Base-by-base conservation (phyloP, 2,888 invertebrate species). In the Clostera curtula region DNA sequence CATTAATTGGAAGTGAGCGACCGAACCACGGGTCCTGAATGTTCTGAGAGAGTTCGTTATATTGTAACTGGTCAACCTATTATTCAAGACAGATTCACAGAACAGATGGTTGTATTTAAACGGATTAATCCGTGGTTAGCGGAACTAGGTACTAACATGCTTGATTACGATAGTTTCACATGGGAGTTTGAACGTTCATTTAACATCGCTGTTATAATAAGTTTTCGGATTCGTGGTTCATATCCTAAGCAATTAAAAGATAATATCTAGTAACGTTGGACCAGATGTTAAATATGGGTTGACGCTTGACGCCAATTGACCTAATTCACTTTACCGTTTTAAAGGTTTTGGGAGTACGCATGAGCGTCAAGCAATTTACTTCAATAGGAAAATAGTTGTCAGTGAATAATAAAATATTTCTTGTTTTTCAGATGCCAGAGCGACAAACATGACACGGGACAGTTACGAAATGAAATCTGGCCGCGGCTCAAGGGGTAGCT, bases 341-440 rank as follows among this genome's bases (percentile, higher is more conserved):
- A 54, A 57, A 22, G 39, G 43, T 56, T 49, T 55, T 45, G 45
- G 55, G 56, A 65, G 62, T 56, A 59, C 45, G 40, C 27, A 40
- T 21, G 43, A 30, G 34, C 53, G 49, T 45, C 40, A 51, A 50
- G 56, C 62, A 57, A 63, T 67, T 67, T 49, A 47, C 41, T 54
- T 56, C 48, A 65, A 72, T 67, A 31, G 57, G 53, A 60, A 61
- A 70, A 73, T 68, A 63, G 66, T 39, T 31, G 28, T 33, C 41
- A 35, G 17, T 41, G 41, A 41, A 50, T 53, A 50, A 43, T 36
- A 31, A 26, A 38, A 41, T 34, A 49, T 51, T 48, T 58, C 24
- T 55, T 28, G 47, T 83, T n/a, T n/a, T 79, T 27, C 80, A 83
- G 83, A 82, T 80, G 70, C 59, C 66, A 71, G 62, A 89, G 64